Evolutionary conservation across 2,888 invertebrate species (phyloP), one percentile per base, ranked within the genome.

Genomic region (Dicranocentrus wangi): DNA sequence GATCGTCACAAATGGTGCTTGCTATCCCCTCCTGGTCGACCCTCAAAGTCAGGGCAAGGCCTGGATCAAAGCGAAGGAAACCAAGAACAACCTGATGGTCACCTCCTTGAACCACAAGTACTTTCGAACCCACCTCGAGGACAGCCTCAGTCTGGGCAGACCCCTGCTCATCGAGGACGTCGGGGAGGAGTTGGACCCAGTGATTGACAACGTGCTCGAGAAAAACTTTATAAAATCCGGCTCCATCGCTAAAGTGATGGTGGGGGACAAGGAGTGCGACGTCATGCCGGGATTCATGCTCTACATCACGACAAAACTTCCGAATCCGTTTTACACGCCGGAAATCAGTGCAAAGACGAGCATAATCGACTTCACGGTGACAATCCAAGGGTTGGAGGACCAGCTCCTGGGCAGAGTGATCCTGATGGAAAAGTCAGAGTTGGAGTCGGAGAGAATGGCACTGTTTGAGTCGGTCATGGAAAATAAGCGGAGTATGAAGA

Each of bases 191-290:
- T 90, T 98, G 65, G 98, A 98, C 90, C 98, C 98, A 0, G 96
- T 98, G 0, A 93, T 98, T 75, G 98, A 98, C 88, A 98, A 98
- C 89, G 96, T 98, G 0, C 90, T 98, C 23, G 98, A 98, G 88
- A 98, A 97, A 89, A 98, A 98, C 89, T 98, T 98, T 88, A 97
- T 98, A 71, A 98, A 98, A 90, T 97, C 97, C 7, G 98, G 98
- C 66, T 95, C 96, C 10, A 97, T 97, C 84, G 95, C 96, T 88
- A 98, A 98, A 90, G 91, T 96, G 0, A 92, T 96, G 51, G 94
- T 97, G 0, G 96, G 96, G 0, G 98, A 98, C 88, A 98, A 98
- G 88, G 98, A 98, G 89, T 97, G 96, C 88, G 98, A 98, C 88
- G 96, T 98, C 0, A 94, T 97, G 93, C 95, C 95, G 19, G 77